Percentiles rank a stretch among this genome's conserved stretches.
Conservation (phyloP, 2,888 invertebrate species). For the Lamproptera curius region DNA sequence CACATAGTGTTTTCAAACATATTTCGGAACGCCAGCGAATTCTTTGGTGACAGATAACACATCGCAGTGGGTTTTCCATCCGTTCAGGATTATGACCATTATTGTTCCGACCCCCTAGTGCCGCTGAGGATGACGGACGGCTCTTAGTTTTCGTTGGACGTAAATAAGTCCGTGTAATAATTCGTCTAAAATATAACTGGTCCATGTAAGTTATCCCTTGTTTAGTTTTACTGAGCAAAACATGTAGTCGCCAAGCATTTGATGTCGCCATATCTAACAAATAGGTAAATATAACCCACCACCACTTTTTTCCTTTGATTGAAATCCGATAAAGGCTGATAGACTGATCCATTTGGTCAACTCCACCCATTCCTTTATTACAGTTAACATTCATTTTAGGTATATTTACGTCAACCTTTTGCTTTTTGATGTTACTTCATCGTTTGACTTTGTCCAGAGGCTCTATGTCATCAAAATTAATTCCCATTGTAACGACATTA, state of each 20-base stretch:
- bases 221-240: slow-evolving; percentile 23
- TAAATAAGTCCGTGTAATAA: slow-evolving; percentile 24
- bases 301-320: slow-evolving; percentile 23
- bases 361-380: slow-evolving; percentile 31
- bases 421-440: slow-evolving; percentile 24
- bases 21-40: slow-evolving; percentile 26
- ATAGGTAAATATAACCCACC: slow-evolving; percentile 32
- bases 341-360: slow-evolving; percentile 31
- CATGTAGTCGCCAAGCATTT: slow-evolving; percentile 31
- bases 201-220: slow-evolving; percentile 21
- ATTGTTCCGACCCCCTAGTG: slow-evolving; percentile 22
- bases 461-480: slow-evolving; percentile 29
- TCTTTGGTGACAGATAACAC: slow-evolving; percentile 23
- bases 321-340: slow-evolving; percentile 24
- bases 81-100: slow-evolving; percentile 25
- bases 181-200: slow-evolving; percentile 16
- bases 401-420: too few relatives aligned
- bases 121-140: slow-evolving; percentile 25
- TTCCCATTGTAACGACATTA: slow-evolving; percentile 29
- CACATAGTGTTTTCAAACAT: slow-evolving; percentile 27
- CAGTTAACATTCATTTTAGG: slow-evolving; percentile 28
- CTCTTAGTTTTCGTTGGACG: slow-evolving; percentile 24
- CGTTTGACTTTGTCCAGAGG: slow-evolving; percentile 30
- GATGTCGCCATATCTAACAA: slow-evolving; percentile 29
- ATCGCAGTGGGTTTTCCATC: slow-evolving; percentile 25